phyloP scores from a whole-genome alignment of 2,888 invertebrate genomes.

The Cerceris ruficornis region DNA sequence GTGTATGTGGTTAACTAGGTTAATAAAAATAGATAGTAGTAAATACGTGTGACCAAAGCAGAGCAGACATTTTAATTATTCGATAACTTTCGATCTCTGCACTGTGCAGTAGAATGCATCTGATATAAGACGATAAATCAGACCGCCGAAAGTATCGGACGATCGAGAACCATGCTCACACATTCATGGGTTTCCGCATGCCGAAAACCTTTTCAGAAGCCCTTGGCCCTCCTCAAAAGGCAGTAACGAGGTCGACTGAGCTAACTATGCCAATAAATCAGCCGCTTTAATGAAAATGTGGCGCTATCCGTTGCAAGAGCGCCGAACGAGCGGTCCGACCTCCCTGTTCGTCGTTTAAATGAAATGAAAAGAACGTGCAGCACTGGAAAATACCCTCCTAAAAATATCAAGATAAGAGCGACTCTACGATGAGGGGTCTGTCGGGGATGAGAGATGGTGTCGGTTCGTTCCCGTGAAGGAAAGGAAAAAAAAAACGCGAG shows the following conservation, averaged over 20 bases:
- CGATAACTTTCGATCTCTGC: too few species aligned
- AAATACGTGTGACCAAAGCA: too few species aligned
- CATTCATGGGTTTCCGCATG: slow-evolving; percentile 39
- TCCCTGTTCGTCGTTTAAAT: slow-evolving; percentile 67
- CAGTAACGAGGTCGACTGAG: slow-evolving; percentile 69
- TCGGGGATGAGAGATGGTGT: slow-evolving; percentile 43
- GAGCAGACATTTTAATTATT: too few species aligned
- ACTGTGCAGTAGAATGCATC: too few species aligned
- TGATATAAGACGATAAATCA: too few species aligned
- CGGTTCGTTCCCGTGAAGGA: slow-evolving; percentile 21
- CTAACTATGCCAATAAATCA: slow-evolving; percentile 76
- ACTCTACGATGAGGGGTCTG: slow-evolving; percentile 59
- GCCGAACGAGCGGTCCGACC: slow-evolving; percentile 63
- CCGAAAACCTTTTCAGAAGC: slow-evolving; percentile 52
- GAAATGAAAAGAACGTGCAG: slow-evolving; percentile 69
- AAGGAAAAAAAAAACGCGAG: slow-evolving; percentile 10
- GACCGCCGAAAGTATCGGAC: too few species aligned
- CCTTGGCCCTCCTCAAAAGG: slow-evolving; percentile 48
- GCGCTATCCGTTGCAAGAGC: slow-evolving; percentile 69
- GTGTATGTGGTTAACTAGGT: too few species aligned
- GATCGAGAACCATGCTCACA: not conserved
- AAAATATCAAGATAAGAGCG: slow-evolving; percentile 75
- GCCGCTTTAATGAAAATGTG: slow-evolving; percentile 76
- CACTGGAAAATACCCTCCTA: slow-evolving; percentile 68
- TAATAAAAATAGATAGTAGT: too few species aligned